Evolutionary conservation across 1,140 invertebrate genomes (phyloP).

Genomic region (Zaprionus lachaisei): DNA sequence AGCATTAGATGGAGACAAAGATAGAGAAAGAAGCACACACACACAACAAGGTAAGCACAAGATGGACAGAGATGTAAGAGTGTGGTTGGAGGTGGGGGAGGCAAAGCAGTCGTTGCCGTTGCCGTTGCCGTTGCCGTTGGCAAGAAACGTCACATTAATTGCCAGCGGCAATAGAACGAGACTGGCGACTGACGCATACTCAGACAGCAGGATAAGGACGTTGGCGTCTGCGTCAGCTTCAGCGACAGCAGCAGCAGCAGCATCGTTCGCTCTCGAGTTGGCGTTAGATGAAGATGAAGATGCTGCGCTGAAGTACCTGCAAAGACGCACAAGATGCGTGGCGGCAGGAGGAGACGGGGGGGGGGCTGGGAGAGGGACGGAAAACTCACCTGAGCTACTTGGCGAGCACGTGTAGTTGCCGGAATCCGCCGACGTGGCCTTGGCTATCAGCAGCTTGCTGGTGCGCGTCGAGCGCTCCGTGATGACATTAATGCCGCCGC

Average conservation of each 20-base stretch:
- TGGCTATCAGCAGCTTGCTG: slow-evolving; percentile 92
- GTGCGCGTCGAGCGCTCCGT: slow-evolving; percentile 94
- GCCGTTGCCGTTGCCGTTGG: slow-evolving; percentile 32
- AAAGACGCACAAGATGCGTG: slow-evolving; percentile 5
- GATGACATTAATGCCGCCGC: slow-evolving; percentile 93
- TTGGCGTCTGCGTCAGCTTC: slow-evolving; percentile 7
- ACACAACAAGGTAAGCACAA: slow-evolving; percentile 29
- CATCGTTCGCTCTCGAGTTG: background rate
- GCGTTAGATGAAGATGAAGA: slow-evolving; percentile 30
- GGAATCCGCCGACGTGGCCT: slow-evolving; percentile 91
- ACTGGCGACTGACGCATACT: slow-evolving; percentile 43
- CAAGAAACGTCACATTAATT: slow-evolving; percentile 60
- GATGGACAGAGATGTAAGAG: background rate
- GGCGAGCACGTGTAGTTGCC: slow-evolving; percentile 95
- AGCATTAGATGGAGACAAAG: slow-evolving; percentile 32
- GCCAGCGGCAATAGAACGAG: slow-evolving; percentile 48
- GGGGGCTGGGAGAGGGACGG: background rate
- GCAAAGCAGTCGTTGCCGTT: background rate
- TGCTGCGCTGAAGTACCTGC: background rate
- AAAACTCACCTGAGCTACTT: slow-evolving; percentile 86
- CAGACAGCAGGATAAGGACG: slow-evolving; percentile 48
- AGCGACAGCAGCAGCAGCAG: background rate
- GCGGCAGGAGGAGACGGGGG: background rate
- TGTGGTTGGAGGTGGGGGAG: background rate
- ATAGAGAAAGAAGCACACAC: slow-evolving; percentile 10